Conservation (phyloP, 2,797 vertebrate species). For the Cynodonichthys magdalenae region DNA sequence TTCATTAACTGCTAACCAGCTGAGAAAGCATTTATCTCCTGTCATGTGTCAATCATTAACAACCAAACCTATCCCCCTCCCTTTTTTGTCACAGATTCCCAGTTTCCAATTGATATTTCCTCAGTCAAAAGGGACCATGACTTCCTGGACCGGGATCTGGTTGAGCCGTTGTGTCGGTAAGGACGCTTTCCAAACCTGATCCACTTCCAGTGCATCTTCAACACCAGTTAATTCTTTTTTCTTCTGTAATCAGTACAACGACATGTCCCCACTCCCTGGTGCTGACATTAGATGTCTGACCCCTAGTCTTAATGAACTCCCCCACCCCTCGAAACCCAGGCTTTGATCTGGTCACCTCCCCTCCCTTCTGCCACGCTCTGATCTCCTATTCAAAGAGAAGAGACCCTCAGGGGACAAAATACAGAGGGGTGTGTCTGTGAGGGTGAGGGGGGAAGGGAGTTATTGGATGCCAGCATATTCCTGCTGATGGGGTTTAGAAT, state of each 20-base stretch:
- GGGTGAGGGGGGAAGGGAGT: slow-evolving; percentile 15
- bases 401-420: slow-evolving; percentile 62
- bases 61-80: background rate
- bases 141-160: slow-evolving; percentile 94
- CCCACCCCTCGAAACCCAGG: slow-evolving; percentile 34
- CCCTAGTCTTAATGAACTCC: slow-evolving; percentile 71
- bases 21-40: slow-evolving; percentile 22
- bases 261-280: slow-evolving; percentile 25
- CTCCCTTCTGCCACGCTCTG: slow-evolving; percentile 66
- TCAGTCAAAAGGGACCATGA: slow-evolving; percentile 95
- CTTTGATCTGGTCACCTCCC: slow-evolving; percentile 67
- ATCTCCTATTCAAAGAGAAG: slow-evolving; percentile 74
- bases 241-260: slow-evolving; percentile 10
- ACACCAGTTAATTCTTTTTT: slow-evolving; percentile 9
- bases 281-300: slow-evolving; percentile 68
- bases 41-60: slow-evolving; percentile 37
- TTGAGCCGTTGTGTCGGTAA: slow-evolving; percentile 95
- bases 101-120: slow-evolving; percentile 92
- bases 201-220: background rate
- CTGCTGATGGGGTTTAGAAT: slow-evolving; percentile 64
- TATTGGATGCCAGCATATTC: slow-evolving; percentile 43
- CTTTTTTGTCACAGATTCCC: slow-evolving; percentile 80
- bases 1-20: background rate
- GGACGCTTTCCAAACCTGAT: background rate
- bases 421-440: slow-evolving; percentile 5